Conservation (phyloP, 2,888 invertebrate genomes). For the Formica aserva region DNA sequence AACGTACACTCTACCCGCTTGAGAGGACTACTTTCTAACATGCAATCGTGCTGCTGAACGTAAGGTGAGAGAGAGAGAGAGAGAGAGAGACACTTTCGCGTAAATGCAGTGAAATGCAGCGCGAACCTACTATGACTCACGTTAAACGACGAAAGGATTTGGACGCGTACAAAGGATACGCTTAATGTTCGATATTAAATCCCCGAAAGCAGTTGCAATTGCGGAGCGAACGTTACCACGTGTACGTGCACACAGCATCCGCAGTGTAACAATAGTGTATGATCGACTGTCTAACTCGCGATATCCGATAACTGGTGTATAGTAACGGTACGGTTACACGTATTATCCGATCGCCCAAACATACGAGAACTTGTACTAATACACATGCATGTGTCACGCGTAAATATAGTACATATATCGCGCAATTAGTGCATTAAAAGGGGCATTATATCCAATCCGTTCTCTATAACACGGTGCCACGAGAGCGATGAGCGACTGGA, state of each 20-base stretch:
- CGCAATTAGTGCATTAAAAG: slow-evolving; percentile 6
- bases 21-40: slow-evolving; percentile 58
- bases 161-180: slow-evolving; percentile 35
- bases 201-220: slow-evolving; percentile 9
- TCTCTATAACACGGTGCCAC: slow-evolving; percentile 48
- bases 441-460: slow-evolving; percentile 9
- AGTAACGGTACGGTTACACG: neutral
- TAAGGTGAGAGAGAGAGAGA: slow-evolving; percentile 24
- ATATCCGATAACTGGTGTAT: neutral
- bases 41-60: slow-evolving; percentile 45
- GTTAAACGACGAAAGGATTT: slow-evolving; percentile 50
- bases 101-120: slow-evolving; percentile 48
- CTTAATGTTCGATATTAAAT: slow-evolving; percentile 47
- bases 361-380: slow-evolving; percentile 15
- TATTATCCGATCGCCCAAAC: neutral
- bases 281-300: neutral
- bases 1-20: slow-evolving; percentile 54
- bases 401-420: slow-evolving; percentile 23
- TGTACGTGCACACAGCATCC: neutral
- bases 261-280: neutral
- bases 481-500: slow-evolving; percentile 49
- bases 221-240: neutral
- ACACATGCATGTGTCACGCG: neutral
- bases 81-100: slow-evolving; percentile 2
- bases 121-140: slow-evolving; percentile 34